Evolutionary conservation across 2,888 invertebrate genomes (phyloP).

Genomic region (Rhagium mordax): DNA sequence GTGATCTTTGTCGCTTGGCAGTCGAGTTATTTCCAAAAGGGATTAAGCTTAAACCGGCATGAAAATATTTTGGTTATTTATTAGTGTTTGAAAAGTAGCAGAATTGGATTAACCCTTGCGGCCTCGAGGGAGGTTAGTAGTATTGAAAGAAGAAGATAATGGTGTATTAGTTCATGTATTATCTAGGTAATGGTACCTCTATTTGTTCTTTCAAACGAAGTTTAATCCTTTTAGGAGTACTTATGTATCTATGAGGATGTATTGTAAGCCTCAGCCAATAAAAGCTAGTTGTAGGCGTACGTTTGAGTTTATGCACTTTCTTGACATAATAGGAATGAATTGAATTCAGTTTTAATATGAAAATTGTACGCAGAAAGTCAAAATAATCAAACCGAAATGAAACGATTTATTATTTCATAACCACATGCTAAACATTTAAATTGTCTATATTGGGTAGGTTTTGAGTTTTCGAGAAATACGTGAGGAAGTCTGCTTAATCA

Average conservation of each 20-base stretch:
- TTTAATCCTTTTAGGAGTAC: conserved; percentile 6
- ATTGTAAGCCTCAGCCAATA: not conserved
- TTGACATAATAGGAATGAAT: no score
- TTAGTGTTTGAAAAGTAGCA: conserved; percentile 47
- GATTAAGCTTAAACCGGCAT: conserved; percentile 36
- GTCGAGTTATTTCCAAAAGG: conserved; percentile 38
- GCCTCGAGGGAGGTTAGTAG: conserved; percentile 37
- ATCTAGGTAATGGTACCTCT: conserved; percentile 11
- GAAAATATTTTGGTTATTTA: conserved; percentile 53
- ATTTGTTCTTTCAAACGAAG: not conserved
- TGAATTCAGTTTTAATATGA: no score
- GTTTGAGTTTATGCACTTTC: no score
- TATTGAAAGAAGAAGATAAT: conserved; percentile 6
- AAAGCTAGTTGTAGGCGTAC: not conserved
- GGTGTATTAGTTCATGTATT: conserved; percentile 13
- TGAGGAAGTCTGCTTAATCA: no score
- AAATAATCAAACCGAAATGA: no score
- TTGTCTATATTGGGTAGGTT: no score
- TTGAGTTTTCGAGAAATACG: no score
- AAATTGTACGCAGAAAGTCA: no score
- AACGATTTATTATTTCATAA: no score
- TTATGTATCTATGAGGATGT: not conserved
- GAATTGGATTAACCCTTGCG: conserved; percentile 58
- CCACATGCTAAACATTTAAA: no score
- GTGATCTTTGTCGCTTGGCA: conserved; percentile 40